phyloP scores from a whole-genome alignment of 1,140 invertebrate species.

The Gonatopus flavifemur region DNA sequence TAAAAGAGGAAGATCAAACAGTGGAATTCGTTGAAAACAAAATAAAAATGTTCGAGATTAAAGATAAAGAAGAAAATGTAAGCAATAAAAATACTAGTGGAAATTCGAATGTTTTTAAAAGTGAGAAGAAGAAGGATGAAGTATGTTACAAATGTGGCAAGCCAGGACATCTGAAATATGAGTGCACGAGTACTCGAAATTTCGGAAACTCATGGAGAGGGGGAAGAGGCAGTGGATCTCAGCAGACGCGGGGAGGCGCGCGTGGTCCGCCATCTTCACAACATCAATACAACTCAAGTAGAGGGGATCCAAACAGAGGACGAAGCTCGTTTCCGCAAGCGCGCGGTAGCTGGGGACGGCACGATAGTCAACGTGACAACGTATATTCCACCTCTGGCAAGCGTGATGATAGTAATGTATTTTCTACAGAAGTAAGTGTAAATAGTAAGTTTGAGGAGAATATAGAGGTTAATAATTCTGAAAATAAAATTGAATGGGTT shows the following conservation, averaged over 20 bases:
- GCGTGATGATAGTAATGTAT: no score
- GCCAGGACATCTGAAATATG: constrained; percentile 3
- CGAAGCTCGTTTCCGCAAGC: background rate
- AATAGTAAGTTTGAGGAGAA: background rate
- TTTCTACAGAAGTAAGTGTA: no score
- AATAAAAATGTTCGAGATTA: constrained; percentile 3
- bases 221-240: background rate
- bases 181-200: constrained; percentile 2
- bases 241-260: background rate
- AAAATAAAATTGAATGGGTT: background rate
- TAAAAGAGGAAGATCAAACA: constrained; percentile 7
- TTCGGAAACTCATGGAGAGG: background rate
- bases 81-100: no score
- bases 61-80: background rate
- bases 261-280: background rate
- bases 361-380: no score
- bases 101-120: constrained; percentile 1
- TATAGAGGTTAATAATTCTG: background rate
- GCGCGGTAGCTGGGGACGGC: background rate
- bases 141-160: constrained; percentile 8
- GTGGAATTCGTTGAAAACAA: constrained; percentile 5
- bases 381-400: no score
- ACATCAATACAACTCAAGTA: background rate
- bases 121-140: background rate
- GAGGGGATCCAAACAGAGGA: background rate